phyloP scores from a whole-genome alignment of 2,888 invertebrate species.

The Andrena chrysosceles region DNA sequence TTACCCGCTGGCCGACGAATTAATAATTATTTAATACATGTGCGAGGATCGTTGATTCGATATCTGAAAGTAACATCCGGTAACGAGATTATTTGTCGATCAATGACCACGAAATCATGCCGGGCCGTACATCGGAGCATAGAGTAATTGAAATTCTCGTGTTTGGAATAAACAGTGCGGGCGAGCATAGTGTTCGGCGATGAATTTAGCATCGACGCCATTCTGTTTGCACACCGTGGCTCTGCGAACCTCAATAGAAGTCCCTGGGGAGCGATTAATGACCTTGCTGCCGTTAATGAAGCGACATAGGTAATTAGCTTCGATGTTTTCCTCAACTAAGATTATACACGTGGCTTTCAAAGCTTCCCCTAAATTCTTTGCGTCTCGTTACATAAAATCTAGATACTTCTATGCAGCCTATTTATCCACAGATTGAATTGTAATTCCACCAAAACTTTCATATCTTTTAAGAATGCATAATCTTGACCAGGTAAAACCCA shows the following conservation, averaged over 20 bases:
- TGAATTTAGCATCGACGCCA: slow-evolving; percentile 54
- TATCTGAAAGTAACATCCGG: slow-evolving; percentile 42
- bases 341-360: background rate
- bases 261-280: slow-evolving; percentile 49
- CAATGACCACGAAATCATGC: slow-evolving; percentile 55
- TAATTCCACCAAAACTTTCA: no score
- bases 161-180: slow-evolving; percentile 58
- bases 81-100: slow-evolving; percentile 53
- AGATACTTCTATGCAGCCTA: no score
- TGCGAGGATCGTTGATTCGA: background rate
- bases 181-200: slow-evolving; percentile 44
- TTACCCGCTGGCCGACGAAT: background rate
- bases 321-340: slow-evolving; percentile 40
- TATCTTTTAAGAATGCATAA: no score
- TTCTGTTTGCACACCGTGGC: slow-evolving; percentile 47
- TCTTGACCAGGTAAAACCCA: no score
- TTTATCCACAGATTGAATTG: no score
- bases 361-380: background rate
- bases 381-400: background rate
- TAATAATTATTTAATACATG: slow-evolving; percentile 40
- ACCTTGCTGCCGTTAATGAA: slow-evolving; percentile 59
- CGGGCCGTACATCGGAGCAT: slow-evolving; percentile 17
- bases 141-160: slow-evolving; percentile 64
- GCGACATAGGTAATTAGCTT: slow-evolving; percentile 33
- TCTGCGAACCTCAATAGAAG: slow-evolving; percentile 31